These are phyloP conservation scores for Ceryle rudis DNA, from an alignment of 2,797 vertebrate species.

Conservation along the genomic window DNA sequence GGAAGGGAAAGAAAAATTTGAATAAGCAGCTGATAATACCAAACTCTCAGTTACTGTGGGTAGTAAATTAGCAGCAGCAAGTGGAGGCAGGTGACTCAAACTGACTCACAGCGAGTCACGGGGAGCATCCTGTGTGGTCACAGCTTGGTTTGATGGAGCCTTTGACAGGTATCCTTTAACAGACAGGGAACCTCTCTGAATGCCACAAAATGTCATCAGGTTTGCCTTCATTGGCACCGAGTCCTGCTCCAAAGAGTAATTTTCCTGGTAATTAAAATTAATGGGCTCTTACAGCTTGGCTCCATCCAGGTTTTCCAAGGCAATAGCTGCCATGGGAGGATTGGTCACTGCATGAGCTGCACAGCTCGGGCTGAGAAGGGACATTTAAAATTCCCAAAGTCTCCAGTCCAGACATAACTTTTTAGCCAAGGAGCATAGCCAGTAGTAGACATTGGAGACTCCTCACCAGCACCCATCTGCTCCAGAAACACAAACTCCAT, in stretches of 20 bases:
- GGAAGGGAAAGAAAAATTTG: background rate
- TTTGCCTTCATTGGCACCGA: accelerated
- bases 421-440: background rate
- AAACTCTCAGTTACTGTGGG: background rate
- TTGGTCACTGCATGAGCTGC: background rate
- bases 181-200: background rate
- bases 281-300: background rate
- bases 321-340: background rate
- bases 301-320: background rate
- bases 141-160: background rate
- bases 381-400: background rate
- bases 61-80: background rate
- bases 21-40: background rate
- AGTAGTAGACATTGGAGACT: background rate
- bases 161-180: background rate
- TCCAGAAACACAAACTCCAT: background rate
- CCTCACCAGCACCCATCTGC: background rate
- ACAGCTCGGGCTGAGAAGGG: background rate
- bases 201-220: background rate
- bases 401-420: background rate
- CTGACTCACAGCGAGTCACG: background rate
- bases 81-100: background rate
- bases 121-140: background rate
- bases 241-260: background rate
- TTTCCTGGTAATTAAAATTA: background rate